Evolutionary conservation across 2,888 invertebrate genomes (phyloP).

Genomic region (Spilosoma lubricipeda): DNA sequence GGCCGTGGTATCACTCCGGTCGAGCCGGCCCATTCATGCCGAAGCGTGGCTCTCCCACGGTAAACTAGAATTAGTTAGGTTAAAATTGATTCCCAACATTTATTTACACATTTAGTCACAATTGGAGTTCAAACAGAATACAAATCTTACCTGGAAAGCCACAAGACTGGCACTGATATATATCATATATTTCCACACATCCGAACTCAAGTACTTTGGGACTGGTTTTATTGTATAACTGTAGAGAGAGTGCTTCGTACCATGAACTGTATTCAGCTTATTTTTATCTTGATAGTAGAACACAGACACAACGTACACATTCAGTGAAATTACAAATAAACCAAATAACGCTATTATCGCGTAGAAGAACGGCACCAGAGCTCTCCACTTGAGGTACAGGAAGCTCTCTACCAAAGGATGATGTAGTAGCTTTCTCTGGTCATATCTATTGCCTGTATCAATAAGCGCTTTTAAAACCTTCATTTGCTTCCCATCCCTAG

Average conservation of each 20-base stretch:
- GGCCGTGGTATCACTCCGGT: too few species aligned
- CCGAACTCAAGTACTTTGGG: conserved; percentile 7
- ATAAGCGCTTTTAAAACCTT: conserved; percentile 77
- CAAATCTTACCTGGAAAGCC: conserved; percentile 22
- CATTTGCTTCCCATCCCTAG: conserved; percentile 71
- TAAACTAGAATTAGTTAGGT: neutral
- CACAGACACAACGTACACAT: conserved; percentile 61
- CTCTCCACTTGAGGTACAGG: conserved; percentile 81
- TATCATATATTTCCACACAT: conserved; percentile 23
- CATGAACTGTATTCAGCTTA: neutral
- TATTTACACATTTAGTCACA: neutral
- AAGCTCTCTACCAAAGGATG: conserved; percentile 85
- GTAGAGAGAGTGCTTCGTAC: neutral
- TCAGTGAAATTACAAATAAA: conserved; percentile 75
- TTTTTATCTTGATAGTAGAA: conserved; percentile 41
- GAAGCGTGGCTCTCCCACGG: too few species aligned
- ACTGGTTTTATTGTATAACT: neutral
- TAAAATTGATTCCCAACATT: neutral
- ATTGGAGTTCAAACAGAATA: neutral
- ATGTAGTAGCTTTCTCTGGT: conserved; percentile 73
- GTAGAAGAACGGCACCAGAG: conserved; percentile 77
- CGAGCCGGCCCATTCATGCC: too few species aligned
- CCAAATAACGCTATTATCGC: conserved; percentile 73
- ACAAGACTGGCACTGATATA: conserved; percentile 18
- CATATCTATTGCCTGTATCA: conserved; percentile 72